A percentile compares a stretch with the other conserved stretches of the same genome.
These are phyloP conservation scores for Taxidea taxus DNA, from an alignment of 2,113 vertebrate genomes.

Conservation along the genomic window DNA sequence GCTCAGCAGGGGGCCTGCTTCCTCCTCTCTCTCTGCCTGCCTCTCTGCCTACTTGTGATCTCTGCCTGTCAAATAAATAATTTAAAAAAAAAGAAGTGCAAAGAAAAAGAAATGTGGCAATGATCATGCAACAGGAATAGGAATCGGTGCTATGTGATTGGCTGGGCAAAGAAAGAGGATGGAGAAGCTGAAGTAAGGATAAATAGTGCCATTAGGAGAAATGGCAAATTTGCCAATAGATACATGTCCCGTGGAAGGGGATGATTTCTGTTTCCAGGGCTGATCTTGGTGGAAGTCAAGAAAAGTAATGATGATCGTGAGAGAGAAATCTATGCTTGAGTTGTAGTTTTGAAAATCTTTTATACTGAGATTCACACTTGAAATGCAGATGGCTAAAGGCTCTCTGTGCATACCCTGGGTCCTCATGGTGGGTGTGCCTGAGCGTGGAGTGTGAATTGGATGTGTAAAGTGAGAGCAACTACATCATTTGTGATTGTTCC, in stretches of 20 bases:
- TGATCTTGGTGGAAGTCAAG: neutral
- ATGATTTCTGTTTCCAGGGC: neutral
- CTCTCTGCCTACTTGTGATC: too few species aligned
- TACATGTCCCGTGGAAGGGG: neutral
- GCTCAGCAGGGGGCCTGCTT: too few species aligned
- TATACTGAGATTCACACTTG: neutral
- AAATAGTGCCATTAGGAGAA: neutral
- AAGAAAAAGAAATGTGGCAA: neutral
- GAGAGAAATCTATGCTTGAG: neutral
- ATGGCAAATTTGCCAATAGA: neutral
- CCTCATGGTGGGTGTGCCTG: neutral
- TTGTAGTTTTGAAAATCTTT: neutral
- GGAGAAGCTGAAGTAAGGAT: neutral
- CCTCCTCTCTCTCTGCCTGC: too few species aligned
- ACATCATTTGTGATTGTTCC: neutral
- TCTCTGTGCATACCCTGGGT: neutral
- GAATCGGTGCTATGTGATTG: neutral
- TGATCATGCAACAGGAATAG: neutral
- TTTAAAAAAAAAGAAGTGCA: too few species aligned
- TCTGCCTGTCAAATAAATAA: too few species aligned
- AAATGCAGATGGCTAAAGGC: neutral
- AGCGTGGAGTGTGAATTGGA: accelerated
- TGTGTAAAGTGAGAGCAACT: neutral
- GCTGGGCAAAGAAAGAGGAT: neutral
- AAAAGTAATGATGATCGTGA: neutral